Base-by-base conservation (phyloP, 2,113 vertebrate species). In the Actinemys pallida region DNA sequence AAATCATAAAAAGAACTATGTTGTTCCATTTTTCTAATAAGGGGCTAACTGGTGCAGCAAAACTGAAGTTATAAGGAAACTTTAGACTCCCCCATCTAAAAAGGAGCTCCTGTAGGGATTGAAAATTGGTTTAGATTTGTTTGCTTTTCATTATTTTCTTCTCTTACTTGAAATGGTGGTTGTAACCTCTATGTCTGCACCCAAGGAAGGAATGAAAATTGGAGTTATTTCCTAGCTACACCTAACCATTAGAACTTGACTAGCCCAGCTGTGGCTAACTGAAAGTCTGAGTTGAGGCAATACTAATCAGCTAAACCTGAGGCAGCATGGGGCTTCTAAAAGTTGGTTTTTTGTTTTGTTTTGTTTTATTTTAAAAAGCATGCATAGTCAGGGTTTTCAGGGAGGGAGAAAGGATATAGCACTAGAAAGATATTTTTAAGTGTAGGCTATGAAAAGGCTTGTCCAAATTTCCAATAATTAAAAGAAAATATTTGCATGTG, bases 261-360 rank as follows among this genome's bases (percentile, higher is more conserved):
- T 72, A 72, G 65, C 65, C 16, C n/a, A 81, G 62, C 75, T 93
- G 82, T 49, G 82, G 76, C 83, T 87, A 95, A 94, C 54, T 82
- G 39, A 96, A 96, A 97, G 88, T 13, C 86, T 87, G 42, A 86
- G 17, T 5, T 80, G 80, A 62, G 69, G 69, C 27, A 89, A 25
- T 93, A 83, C 75, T 90, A 79, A 59, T 95, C 87, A 89, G 25
- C 42, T 93, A 83, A 94, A 49, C 13, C 69, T 92, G 47, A 92
- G 91, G n/a, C 54, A 96, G 59, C 42, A 79, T 35, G 50, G 90
- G 87, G 54, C 90, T 97, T 89, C 91, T 90, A 88, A 90, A 78
- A 92, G 16, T 31, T 59, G 27, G 1, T 54, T 5, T 59, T 59
- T 59, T 57, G 56, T 27, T 59, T 13, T 59, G 19, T 53, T 65